Conservation (phyloP, 2,113 vertebrate species). For the Gambusia affinis region DNA sequence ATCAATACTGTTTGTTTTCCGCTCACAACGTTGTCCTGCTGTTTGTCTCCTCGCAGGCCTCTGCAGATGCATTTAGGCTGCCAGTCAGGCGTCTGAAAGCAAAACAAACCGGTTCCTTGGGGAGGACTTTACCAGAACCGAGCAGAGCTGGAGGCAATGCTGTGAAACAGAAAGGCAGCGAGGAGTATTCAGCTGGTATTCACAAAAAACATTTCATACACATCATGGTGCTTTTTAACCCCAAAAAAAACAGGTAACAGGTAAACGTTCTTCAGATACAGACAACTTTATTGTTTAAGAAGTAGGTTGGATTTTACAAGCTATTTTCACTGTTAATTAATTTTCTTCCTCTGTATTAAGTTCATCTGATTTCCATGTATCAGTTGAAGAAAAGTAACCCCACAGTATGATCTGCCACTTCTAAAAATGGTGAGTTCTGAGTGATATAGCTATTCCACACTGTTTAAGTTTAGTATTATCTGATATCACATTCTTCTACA, state of each 20-base stretch:
- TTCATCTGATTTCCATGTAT: too few relatives aligned
- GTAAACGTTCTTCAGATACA: background rate
- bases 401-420: background rate
- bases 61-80: conserved; percentile 19
- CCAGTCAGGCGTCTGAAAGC: conserved; percentile 23
- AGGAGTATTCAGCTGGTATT: conserved; percentile 15
- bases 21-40: conserved; percentile 18
- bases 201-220: background rate
- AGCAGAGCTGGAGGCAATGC: background rate
- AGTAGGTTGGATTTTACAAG: background rate
- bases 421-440: background rate
- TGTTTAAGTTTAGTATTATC: background rate
- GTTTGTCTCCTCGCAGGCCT: conserved; percentile 32
- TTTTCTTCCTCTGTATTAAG: too few relatives aligned
- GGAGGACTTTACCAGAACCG: background rate
- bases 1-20: conserved; percentile 60
- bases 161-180: background rate
- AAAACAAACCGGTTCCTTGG: conserved; percentile 29
- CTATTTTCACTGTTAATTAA: too few relatives aligned
- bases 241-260: too few relatives aligned
- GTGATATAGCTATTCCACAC: background rate
- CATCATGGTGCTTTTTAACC: background rate
- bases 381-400: background rate
- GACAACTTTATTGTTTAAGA: background rate
- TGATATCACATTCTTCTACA: background rate